phyloP scores from a whole-genome alignment of 2,888 invertebrate genomes.

The Folsomia manolachei region DNA sequence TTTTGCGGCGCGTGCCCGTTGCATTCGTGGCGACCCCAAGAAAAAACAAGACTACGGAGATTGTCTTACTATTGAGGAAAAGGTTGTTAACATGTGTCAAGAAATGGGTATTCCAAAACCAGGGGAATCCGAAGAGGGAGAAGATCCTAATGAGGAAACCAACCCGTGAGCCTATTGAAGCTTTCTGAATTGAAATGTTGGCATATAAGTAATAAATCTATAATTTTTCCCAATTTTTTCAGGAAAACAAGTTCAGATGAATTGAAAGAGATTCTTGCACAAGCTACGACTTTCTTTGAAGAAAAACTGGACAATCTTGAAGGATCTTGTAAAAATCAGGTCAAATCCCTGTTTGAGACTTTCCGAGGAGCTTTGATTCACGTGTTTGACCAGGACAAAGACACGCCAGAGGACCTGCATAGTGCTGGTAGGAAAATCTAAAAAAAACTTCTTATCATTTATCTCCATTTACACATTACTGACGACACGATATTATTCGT shows the following conservation, averaged over 20 bases:
- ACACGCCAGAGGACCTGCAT: too few relatives aligned
- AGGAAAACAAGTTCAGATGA: neutral
- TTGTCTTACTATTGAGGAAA: neutral
- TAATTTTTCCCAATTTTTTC: too few relatives aligned
- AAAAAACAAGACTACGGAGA: neutral
- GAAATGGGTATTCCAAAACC: slow-evolving; percentile 2
- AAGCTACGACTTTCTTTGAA: slow-evolving; percentile 16
- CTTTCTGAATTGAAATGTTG: too few relatives aligned
- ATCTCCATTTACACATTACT: too few relatives aligned
- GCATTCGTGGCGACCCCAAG: slow-evolving; percentile 27
- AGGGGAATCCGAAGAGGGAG: neutral
- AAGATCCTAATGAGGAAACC: too few relatives aligned
- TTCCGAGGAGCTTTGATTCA: slow-evolving; percentile 9
- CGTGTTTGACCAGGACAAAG: slow-evolving; percentile 6
- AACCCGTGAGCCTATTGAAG: too few relatives aligned
- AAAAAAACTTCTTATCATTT: too few relatives aligned
- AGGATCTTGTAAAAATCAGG: slow-evolving; percentile 14
- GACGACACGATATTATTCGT: too few relatives aligned
- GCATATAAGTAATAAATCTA: too few relatives aligned
- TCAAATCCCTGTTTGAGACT: slow-evolving; percentile 9
- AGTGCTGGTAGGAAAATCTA: too few relatives aligned
- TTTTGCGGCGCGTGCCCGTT: slow-evolving; percentile 40
- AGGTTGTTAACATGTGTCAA: slow-evolving; percentile 4
- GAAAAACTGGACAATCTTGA: slow-evolving; percentile 3
- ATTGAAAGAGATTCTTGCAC: neutral